Percentiles rank a stretch among this genome's conserved stretches.
Evolutionary conservation across 2,888 invertebrate genomes (phyloP).

Genomic region (Acrocera orbiculus): DNA sequence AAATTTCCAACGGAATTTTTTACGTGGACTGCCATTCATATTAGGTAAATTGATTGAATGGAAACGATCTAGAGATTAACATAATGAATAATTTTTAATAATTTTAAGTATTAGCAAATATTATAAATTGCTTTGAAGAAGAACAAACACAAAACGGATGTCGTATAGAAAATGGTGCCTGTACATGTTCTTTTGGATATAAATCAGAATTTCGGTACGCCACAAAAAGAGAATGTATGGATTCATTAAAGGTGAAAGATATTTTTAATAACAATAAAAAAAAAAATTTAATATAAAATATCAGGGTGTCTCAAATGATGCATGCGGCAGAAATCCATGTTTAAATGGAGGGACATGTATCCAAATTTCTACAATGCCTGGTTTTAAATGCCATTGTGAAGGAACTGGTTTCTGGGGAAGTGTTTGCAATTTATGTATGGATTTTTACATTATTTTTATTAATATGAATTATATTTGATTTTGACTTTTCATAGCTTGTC

Average conservation of each 20-base stretch:
- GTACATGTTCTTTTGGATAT: constrained; percentile 43
- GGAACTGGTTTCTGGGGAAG: constrained; percentile 38
- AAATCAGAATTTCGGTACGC: constrained; percentile 41
- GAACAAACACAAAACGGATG: constrained; percentile 40
- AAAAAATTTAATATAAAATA: constrained; percentile 1
- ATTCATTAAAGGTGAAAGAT: constrained; percentile 37
- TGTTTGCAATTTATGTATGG: constrained; percentile 13
- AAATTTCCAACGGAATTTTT: too few species aligned
- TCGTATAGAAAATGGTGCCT: constrained; percentile 37
- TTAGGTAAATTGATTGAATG: too few species aligned
- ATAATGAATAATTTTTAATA: too few species aligned
- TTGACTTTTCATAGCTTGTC: background rate
- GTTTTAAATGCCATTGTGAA: constrained; percentile 43
- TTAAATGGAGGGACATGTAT: constrained; percentile 41
- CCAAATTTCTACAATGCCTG: constrained; percentile 39
- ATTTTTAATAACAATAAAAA: background rate
- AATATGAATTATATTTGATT: too few species aligned
- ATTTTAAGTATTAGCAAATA: too few species aligned
- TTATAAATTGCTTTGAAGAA: constrained; percentile 22
- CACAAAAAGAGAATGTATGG: constrained; percentile 37
- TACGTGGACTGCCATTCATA: too few species aligned
- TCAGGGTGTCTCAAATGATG: constrained; percentile 34
- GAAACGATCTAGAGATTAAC: too few species aligned
- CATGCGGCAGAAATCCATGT: constrained; percentile 43
- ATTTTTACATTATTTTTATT: background rate